These are phyloP conservation scores for Lepus americanus DNA, from an alignment of 2,113 vertebrate genomes.

Conservation along the genomic window DNA sequence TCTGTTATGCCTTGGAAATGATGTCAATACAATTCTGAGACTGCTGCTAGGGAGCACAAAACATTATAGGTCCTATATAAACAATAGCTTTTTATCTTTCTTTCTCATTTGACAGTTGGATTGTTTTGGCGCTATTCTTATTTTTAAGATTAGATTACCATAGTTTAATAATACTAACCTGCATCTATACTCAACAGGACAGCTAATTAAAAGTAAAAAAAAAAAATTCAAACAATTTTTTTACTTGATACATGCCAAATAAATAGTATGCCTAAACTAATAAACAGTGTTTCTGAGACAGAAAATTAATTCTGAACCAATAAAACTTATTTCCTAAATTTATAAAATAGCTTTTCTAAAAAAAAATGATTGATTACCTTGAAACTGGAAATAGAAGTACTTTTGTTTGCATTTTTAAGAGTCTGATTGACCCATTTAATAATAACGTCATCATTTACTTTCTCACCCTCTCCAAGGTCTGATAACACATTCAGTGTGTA, in stretches of 20 bases:
- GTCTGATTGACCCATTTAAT: constrained; percentile 97
- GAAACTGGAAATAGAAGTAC: constrained; percentile 94
- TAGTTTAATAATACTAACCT: neutral
- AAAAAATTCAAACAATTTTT: constrained; percentile 51
- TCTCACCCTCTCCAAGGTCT: constrained; percentile 95
- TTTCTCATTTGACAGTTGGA: constrained; percentile 66
- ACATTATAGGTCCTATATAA: constrained; percentile 72
- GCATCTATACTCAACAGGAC: constrained; percentile 19
- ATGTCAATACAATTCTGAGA: constrained; percentile 69
- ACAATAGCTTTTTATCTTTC: constrained; percentile 20
- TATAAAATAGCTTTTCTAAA: neutral
- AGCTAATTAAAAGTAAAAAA: constrained; percentile 59
- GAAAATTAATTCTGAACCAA: constrained; percentile 41
- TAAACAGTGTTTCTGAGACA: constrained; percentile 30
- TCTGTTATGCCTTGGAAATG: constrained; percentile 58
- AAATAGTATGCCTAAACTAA: constrained; percentile 59
- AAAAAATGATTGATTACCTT: constrained; percentile 89
- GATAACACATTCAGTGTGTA: constrained; percentile 96
- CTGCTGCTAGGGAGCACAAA: constrained; percentile 79
- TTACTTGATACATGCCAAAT: constrained; percentile 56
- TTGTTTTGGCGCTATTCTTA: constrained; percentile 43
- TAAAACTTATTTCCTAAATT: constrained; percentile 54
- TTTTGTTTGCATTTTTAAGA: constrained; percentile 91
- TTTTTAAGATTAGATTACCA: constrained; percentile 62
- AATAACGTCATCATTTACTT: constrained; percentile 95